Conservation (phyloP, 35 echinoderm and acorn worm species). For the Eucidaris tribuloides region DNA sequence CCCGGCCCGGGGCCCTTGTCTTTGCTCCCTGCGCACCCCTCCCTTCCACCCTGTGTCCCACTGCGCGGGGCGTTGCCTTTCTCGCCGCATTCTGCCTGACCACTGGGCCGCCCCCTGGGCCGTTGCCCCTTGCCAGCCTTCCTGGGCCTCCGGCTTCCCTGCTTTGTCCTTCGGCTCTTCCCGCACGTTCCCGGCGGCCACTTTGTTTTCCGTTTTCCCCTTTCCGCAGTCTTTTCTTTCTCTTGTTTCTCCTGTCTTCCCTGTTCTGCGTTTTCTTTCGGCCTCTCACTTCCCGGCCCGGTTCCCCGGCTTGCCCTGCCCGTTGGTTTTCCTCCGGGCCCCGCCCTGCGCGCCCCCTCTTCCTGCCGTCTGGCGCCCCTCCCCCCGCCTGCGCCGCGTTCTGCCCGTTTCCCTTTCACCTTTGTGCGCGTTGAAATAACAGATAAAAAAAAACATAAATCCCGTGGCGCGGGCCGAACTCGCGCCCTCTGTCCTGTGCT, state of each 20-base stretch:
- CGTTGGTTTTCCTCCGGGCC: not conserved
- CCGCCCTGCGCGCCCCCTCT: not conserved
- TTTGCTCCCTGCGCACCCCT: not conserved
- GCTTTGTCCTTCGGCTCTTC: not conserved
- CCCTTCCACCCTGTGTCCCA: not conserved
- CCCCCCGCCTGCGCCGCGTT: not conserved
- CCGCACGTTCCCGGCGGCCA: not conserved
- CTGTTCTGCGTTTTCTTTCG: not conserved
- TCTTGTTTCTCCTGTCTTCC: not conserved
- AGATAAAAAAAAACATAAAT: too few species aligned
- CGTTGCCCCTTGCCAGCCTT: not conserved
- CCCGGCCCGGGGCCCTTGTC: not conserved
- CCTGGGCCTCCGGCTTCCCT: not conserved
- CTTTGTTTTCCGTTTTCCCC: not conserved
- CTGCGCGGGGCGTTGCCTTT: not conserved
- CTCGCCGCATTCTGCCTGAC: not conserved
- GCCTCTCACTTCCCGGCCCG: not conserved
- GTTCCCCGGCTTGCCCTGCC: not conserved
- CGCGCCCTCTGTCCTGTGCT: too few species aligned
- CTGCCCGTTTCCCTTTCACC: not conserved
- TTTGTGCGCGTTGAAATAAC: too few species aligned
- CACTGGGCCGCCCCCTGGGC: not conserved
- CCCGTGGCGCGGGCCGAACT: too few species aligned
- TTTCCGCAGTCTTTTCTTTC: not conserved
- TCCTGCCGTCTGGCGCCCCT: not conserved